Base-by-base conservation (phyloP, 1,140 invertebrate genomes). In the Trichomalopsis sarcophagae region DNA sequence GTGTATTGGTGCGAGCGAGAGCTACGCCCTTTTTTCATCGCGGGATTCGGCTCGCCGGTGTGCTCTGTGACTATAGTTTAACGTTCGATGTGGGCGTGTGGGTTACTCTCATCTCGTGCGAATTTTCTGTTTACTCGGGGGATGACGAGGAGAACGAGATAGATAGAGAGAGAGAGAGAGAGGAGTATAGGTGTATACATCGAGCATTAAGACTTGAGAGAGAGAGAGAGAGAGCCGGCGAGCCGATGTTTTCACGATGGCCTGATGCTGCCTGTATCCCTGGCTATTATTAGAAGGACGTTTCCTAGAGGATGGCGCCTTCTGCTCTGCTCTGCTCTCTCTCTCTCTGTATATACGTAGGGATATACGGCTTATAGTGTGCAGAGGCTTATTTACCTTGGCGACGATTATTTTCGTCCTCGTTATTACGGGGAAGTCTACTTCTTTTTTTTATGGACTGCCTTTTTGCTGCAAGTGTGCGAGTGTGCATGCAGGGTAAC, bases 191-290 rank as follows among this genome's bases (percentile, higher is more conserved):
- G 40, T 44, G 11, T 44, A 44, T 9, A 44, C 9, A 44, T 3
- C 33, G 33, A 44, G 40, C 9, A 44, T 44, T 36, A 6, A 36
- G 33, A 40, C 14, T 17, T 27, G 27, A 27, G 27, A 6, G 14
- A 62, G 17, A 62, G 55, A 62, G 55, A 21, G 55, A n/a, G 55
- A 62, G 55, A 21, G 55, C 68, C 68, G 68, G 68, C 68, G 68
- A 71, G 68, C 68, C 68, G 27, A 71, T 71, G 68, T 71, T 71
- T 71, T 71, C 68, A 71, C 27, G 30, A 71, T 10, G 68, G 68
- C 68, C 3, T 33, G 68, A 27, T 33, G 30, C 11, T 33, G 68
- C 21, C 21, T 62, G 55, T 62, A 17, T 62, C 21, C 55, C 55
- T 21, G 27, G 68, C 68, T 71, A 71, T 71, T 30, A 71, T 71